Evolutionary conservation across 2,888 invertebrate species (phyloP).

Genomic region (Nebria salina): DNA sequence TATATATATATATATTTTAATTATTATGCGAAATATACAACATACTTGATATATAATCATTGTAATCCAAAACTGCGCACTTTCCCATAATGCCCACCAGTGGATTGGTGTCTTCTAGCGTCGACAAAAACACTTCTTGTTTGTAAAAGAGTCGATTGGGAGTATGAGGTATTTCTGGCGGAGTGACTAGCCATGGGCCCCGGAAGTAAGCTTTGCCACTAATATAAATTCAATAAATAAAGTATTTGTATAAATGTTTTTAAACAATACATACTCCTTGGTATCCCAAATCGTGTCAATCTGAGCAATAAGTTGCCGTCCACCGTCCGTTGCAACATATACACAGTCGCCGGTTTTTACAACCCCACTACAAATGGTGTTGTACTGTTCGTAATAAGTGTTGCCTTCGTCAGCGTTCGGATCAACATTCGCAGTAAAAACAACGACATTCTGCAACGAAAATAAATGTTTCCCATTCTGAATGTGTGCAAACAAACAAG

Average conservation of each 20-base stretch:
- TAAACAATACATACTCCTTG: constrained; percentile 73
- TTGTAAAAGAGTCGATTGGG: constrained; percentile 86
- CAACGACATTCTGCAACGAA: constrained; percentile 77
- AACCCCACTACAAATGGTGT: constrained; percentile 82
- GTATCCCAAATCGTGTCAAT: constrained; percentile 96
- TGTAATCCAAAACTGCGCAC: constrained; percentile 89
- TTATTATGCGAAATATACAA: constrained; percentile 50
- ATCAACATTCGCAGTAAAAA: constrained; percentile 67
- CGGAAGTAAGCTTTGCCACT: constrained; percentile 92
- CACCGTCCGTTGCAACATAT: constrained; percentile 90
- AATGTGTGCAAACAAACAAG: neutral
- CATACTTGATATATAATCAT: constrained; percentile 88
- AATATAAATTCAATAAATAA: constrained; percentile 54
- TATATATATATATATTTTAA: constrained; percentile 2
- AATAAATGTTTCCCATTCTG: constrained; percentile 33
- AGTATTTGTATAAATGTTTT: constrained; percentile 21
- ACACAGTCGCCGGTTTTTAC: constrained; percentile 94
- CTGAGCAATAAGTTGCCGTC: constrained; percentile 90
- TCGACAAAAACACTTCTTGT: constrained; percentile 91
- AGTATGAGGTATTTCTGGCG: constrained; percentile 85
- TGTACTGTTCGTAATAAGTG: constrained; percentile 93
- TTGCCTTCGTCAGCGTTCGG: constrained; percentile 78
- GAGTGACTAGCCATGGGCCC: constrained; percentile 92
- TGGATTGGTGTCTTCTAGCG: constrained; percentile 90
- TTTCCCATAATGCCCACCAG: constrained; percentile 91